Conservation (phyloP, 2,888 invertebrate species). For the Melanotus villosus region DNA sequence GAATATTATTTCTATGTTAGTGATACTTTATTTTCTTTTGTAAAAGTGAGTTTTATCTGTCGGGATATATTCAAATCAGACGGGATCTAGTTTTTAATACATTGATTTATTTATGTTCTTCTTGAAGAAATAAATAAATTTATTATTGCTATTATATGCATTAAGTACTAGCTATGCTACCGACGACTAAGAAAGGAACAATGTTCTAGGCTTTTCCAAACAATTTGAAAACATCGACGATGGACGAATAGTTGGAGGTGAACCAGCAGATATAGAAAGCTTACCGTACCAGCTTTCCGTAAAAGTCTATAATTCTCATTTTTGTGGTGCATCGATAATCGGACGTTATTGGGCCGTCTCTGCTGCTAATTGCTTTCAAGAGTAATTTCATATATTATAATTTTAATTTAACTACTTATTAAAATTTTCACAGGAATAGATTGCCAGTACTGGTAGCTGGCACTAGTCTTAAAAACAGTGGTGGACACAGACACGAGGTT, state of each 20-base stretch:
- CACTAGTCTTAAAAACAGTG: background rate
- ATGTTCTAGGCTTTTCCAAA: no score
- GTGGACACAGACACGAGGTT: background rate
- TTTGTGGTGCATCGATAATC: slow-evolving; percentile 7
- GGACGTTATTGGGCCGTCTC: background rate
- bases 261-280: background rate
- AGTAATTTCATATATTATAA: background rate
- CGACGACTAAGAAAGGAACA: no score
- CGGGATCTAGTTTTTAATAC: no score
- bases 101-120: no score
- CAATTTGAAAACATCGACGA: background rate
- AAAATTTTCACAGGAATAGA: background rate
- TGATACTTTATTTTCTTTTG: no score
- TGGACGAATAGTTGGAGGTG: background rate
- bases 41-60: no score
- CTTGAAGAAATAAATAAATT: no score
- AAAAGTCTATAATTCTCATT: background rate
- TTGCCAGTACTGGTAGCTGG: no score
- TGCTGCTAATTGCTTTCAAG: background rate
- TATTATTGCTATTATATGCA: no score
- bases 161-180: no score
- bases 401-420: background rate
- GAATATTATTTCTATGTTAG: no score
- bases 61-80: no score
- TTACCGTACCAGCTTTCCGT: slow-evolving; percentile 6